Percentiles rank a stretch among this genome's conserved stretches.
Conservation (phyloP, 2,888 invertebrate genomes). For the Hesperia comma region DNA sequence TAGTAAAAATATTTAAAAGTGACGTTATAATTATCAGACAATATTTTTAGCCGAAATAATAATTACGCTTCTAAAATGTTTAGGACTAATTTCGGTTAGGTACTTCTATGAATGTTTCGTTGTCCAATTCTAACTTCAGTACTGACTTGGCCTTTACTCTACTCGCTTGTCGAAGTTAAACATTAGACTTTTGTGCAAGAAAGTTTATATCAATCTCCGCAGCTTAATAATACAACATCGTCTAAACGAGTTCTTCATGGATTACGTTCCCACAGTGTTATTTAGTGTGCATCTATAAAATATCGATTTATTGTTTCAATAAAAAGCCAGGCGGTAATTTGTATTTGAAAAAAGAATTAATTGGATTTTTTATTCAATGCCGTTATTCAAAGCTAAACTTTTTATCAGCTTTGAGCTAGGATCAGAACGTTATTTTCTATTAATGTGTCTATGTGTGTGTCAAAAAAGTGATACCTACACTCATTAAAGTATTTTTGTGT, state of each 20-base stretch:
- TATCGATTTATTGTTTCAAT: constrained; percentile 49
- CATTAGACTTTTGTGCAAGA: constrained; percentile 6
- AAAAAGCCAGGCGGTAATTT: constrained; percentile 44
- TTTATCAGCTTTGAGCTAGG: constrained; percentile 16
- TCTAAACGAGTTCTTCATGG: constrained; percentile 31
- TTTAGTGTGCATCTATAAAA: constrained; percentile 44
- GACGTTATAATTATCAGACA: too few species aligned
- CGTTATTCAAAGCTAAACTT: constrained; percentile 39
- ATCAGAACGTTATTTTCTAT: constrained; percentile 20
- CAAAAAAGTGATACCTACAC: neutral
- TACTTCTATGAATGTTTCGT: too few species aligned
- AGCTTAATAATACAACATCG: constrained; percentile 17
- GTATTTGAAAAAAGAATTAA: constrained; percentile 46
- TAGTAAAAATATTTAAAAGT: too few species aligned
- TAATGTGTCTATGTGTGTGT: neutral
- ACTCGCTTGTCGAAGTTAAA: neutral
- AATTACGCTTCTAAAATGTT: too few species aligned
- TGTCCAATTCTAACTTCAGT: too few species aligned
- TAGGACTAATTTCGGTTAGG: too few species aligned
- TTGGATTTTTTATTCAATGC: constrained; percentile 46
- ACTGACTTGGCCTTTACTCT: too few species aligned
- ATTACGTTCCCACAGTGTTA: constrained; percentile 44
- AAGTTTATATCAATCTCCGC: constrained; percentile 7
- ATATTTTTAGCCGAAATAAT: too few species aligned
- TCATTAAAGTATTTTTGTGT: too few species aligned